Percentiles rank a stretch among this genome's conserved stretches.
phyloP scores from a whole-genome alignment of 1,140 invertebrate species.

The Periplaneta americana region DNA sequence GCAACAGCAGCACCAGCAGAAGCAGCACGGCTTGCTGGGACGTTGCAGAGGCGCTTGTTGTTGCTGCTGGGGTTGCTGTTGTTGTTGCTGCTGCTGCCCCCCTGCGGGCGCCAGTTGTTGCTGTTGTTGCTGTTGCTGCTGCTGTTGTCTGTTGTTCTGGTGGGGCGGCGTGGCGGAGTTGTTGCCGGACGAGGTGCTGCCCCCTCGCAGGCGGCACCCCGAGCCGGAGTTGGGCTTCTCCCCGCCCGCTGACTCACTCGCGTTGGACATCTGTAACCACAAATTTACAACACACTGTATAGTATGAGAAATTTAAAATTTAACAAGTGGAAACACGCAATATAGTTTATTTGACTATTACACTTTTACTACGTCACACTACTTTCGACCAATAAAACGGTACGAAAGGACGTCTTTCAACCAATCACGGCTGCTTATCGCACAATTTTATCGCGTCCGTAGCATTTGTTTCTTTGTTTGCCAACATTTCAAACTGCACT shows the following conservation, averaged over 20 bases:
- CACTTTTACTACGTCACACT: no score
- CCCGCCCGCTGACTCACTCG: conserved; percentile 11
- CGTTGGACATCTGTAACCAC: conserved; percentile 12
- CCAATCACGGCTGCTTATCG: no score
- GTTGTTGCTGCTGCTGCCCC: background rate
- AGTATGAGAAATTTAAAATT: no score
- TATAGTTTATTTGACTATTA: no score
- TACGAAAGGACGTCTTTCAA: no score
- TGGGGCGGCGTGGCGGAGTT: background rate
- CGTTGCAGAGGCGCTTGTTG: background rate
- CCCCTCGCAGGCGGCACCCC: conserved; percentile 2
- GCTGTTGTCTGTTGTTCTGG: background rate
- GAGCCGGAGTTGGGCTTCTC: background rate
- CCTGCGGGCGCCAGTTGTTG: background rate
- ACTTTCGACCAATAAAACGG: no score
- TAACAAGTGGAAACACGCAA: background rate
- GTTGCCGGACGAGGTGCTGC: conserved; percentile 5
- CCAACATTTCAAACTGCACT: no score
- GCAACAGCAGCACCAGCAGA: conserved; percentile 17
- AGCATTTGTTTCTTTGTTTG: no score
- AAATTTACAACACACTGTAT: background rate
- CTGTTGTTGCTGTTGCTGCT: background rate
- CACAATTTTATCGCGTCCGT: no score
- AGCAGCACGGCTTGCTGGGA: conserved; percentile 7
- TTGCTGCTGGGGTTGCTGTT: background rate